Percentiles rank a stretch among this genome's conserved stretches.
Conservation (phyloP, 2,797 vertebrate genomes). For the Cirrhinus molitorella region DNA sequence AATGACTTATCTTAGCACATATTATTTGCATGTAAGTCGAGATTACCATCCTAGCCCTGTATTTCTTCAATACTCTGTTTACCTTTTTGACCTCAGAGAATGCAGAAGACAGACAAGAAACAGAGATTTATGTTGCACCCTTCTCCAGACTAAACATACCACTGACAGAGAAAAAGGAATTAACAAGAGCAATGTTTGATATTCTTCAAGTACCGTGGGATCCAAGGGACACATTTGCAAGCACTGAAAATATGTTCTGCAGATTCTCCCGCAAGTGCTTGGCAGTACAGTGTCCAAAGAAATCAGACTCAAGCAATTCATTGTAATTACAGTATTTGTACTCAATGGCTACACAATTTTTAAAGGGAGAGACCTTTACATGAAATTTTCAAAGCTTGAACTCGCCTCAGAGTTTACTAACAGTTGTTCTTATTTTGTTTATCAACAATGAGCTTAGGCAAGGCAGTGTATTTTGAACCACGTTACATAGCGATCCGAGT, state of each 20-base stretch:
- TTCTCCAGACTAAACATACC: slow-evolving; percentile 57
- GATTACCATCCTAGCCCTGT: background rate
- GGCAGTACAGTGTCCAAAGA: slow-evolving; percentile 3
- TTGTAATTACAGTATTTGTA: slow-evolving; percentile 1
- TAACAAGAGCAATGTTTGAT: slow-evolving; percentile 40
- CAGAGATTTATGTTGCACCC: slow-evolving; percentile 6
- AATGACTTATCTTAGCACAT: background rate
- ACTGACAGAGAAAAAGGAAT: slow-evolving; percentile 43
- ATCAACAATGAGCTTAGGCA: slow-evolving; percentile 54
- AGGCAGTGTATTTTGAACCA: slow-evolving; percentile 34
- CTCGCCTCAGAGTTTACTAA: slow-evolving; percentile 24
- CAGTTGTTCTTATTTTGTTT: slow-evolving; percentile 50
- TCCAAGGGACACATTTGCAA: slow-evolving; percentile 38
- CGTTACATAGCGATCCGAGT: slow-evolving; percentile 32
- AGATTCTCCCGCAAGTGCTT: background rate
- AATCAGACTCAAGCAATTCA: slow-evolving; percentile 26
- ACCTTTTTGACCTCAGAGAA: background rate
- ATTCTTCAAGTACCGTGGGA: background rate
- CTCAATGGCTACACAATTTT: background rate
- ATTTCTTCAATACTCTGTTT: background rate
- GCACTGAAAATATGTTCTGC: slow-evolving; percentile 16
- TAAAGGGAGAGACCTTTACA: background rate
- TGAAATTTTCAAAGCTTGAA: background rate
- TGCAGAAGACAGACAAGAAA: background rate
- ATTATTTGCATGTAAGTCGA: background rate